These are phyloP conservation scores for Cyprinella venusta DNA, from an alignment of 2,797 vertebrate genomes.

Conservation along the genomic window DNA sequence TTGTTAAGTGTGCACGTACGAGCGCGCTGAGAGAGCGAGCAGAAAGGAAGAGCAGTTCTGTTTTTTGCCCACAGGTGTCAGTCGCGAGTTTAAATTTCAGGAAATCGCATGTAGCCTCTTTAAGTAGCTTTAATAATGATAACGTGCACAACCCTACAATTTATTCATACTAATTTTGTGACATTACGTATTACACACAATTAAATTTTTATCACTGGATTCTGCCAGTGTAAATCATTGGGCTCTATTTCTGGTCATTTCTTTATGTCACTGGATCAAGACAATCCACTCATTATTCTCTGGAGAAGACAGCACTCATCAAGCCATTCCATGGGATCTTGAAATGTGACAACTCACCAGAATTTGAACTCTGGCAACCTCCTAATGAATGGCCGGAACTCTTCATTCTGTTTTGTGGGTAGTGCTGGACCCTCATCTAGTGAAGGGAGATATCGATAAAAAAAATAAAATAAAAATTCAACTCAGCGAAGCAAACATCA, in stretches of 20 bases:
- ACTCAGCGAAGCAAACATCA: neutral
- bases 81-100: too few relatives aligned
- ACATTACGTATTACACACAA: neutral
- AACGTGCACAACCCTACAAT: neutral
- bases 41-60: too few relatives aligned
- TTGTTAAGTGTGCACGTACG: too few relatives aligned
- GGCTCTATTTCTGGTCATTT: neutral
- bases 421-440: slow-evolving; percentile 94
- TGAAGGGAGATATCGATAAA: slow-evolving; percentile 16
- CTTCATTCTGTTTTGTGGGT: slow-evolving; percentile 98
- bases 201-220: neutral
- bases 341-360: slow-evolving; percentile 81
- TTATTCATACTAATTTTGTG: neutral
- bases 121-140: neutral
- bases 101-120: too few relatives aligned
- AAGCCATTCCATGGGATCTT: neutral
- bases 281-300: neutral
- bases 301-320: neutral
- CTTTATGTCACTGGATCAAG: neutral
- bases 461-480: neutral
- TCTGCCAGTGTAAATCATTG: neutral
- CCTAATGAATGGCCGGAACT: slow-evolving; percentile 98
- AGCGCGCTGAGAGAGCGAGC: too few relatives aligned
- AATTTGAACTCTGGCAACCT: slow-evolving; percentile 99
- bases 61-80: too few relatives aligned